phyloP scores from a whole-genome alignment of 2,797 vertebrate species.

The Echeneis naucrates region DNA sequence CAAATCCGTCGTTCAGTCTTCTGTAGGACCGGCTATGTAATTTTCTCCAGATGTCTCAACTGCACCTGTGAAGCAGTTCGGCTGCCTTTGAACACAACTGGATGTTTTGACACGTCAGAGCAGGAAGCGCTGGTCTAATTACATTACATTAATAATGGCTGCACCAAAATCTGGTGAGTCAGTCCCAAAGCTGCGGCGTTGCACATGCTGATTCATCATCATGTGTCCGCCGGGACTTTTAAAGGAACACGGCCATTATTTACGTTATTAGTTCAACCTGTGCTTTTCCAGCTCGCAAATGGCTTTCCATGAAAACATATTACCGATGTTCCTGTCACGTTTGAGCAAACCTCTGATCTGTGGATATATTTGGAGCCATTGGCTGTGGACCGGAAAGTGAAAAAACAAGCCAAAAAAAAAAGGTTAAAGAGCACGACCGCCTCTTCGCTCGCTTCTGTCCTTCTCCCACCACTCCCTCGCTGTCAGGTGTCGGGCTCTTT shows the following conservation, averaged over 20 bases:
- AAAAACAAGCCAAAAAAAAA: neutral
- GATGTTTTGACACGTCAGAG: neutral
- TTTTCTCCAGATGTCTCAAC: neutral
- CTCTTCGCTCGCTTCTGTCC: neutral
- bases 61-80: neutral
- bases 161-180: neutral
- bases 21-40: neutral
- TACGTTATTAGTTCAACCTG: constrained; percentile 2
- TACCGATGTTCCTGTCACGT: neutral
- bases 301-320: neutral
- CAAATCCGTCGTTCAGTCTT: neutral
- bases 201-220: neutral
- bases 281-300: neutral
- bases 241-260: neutral
- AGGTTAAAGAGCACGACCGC: constrained; percentile 19
- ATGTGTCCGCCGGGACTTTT: neutral
- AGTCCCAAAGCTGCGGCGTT: neutral
- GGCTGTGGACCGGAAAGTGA: neutral
- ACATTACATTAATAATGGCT: neutral
- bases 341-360: neutral
- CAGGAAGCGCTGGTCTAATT: neutral
- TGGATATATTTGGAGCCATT: neutral
- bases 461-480: constrained; percentile 19
- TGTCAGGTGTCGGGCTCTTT: constrained; percentile 63
- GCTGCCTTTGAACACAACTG: neutral